These are phyloP conservation scores for Dicrostonyx torquatus DNA, from an alignment of 2,797 vertebrate species.

Conservation along the genomic window DNA sequence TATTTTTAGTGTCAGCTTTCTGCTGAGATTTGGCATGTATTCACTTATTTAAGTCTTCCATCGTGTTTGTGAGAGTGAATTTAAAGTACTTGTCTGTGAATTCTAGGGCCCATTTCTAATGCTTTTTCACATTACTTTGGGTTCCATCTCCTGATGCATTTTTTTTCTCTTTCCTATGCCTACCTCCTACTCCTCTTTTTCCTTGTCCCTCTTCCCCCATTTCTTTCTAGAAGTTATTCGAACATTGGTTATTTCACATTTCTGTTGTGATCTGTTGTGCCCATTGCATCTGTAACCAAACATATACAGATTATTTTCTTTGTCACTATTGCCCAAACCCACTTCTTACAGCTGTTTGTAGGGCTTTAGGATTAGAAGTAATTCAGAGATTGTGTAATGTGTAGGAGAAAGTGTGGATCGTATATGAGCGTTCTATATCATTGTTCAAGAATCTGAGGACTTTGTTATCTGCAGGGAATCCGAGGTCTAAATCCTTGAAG, in stretches of 20 bases:
- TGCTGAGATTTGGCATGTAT: not conserved
- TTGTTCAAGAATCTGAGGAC: not conserved
- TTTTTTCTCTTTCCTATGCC: not conserved
- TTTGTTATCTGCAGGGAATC: not conserved
- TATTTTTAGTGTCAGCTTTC: not conserved
- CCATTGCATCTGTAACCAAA: not conserved
- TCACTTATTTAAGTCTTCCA: constrained; percentile 12
- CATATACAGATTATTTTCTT: not conserved
- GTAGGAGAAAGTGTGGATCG: too few relatives aligned
- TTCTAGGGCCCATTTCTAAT: not conserved
- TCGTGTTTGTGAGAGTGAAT: not conserved
- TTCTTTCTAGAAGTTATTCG: not conserved
- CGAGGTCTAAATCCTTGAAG: not conserved
- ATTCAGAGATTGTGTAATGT: not conserved
- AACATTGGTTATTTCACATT: not conserved
- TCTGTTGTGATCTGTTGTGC: not conserved
- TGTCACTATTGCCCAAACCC: not conserved
- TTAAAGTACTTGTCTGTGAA: not conserved
- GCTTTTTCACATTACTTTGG: not conserved
- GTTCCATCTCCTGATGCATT: not conserved
- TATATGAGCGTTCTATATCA: too few relatives aligned
- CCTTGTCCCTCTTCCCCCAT: not conserved
- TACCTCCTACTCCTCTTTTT: not conserved
- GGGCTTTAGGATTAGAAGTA: not conserved
- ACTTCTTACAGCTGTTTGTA: not conserved